These are phyloP conservation scores for Drosophila rufa DNA, from an alignment of 1,140 invertebrate genomes.

Conservation along the genomic window DNA sequence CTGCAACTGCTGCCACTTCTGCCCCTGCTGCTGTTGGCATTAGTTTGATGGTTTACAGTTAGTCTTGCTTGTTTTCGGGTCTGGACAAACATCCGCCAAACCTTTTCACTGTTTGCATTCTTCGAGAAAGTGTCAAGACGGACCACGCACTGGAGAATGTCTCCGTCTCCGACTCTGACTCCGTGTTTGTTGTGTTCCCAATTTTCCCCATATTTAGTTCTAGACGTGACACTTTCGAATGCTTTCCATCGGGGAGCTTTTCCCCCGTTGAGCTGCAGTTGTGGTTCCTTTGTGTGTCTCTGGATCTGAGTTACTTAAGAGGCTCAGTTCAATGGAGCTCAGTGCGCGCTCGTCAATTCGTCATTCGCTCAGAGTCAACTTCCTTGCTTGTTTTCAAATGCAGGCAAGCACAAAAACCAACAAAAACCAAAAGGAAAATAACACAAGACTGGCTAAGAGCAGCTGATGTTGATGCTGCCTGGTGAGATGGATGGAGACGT, in stretches of 20 bases:
- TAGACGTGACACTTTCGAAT: conserved; percentile 80
- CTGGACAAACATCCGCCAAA: conserved; percentile 67
- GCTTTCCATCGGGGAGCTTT: conserved; percentile 64
- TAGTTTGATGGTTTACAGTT: conserved; percentile 69
- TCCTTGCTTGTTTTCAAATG: conserved; percentile 75
- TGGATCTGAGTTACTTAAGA: conserved; percentile 28
- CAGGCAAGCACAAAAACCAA: conserved; percentile 46
- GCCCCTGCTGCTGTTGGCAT: conserved; percentile 26
- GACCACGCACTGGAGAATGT: conserved; percentile 40
- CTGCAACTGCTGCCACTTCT: background rate
- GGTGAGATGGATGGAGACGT: conserved; percentile 79
- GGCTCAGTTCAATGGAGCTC: conserved; percentile 26
- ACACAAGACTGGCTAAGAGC: conserved; percentile 71
- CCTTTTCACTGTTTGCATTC: conserved; percentile 71
- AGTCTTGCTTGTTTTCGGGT: conserved; percentile 46
- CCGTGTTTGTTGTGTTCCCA: conserved; percentile 64
- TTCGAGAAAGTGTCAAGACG: conserved; percentile 80
- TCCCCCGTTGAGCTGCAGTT: conserved; percentile 16
- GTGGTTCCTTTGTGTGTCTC: conserved; percentile 32
- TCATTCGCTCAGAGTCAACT: conserved; percentile 60
- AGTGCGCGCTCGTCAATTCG: conserved; percentile 39
- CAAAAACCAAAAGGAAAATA: conserved; percentile 17
- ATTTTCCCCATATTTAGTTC: conserved; percentile 83
- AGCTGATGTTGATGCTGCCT: conserved; percentile 64
- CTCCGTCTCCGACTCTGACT: background rate